These are phyloP conservation scores for Microtus pennsylvanicus DNA, from an alignment of 2,113 vertebrate species.

Conservation along the genomic window DNA sequence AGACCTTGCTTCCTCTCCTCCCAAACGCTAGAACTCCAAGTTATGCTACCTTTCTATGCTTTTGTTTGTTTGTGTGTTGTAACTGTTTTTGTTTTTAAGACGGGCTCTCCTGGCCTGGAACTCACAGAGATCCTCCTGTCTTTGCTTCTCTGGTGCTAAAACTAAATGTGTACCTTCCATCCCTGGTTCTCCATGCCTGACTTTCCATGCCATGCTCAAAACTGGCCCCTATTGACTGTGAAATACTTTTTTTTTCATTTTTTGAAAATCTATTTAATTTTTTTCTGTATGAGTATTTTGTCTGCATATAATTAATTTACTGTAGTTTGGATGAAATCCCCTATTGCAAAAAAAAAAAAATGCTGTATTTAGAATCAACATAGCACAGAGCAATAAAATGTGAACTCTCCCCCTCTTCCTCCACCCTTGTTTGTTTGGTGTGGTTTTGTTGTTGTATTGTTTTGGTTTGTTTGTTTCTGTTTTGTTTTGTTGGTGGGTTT, in stretches of 20 bases:
- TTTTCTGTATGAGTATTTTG: not conserved
- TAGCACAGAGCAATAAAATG: not conserved
- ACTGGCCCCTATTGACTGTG: not conserved
- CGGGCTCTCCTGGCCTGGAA: not conserved
- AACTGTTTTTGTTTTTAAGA: not conserved
- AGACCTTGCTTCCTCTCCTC: not conserved
- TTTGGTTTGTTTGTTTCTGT: not conserved
- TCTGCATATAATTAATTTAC: not conserved
- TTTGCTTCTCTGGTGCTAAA: not conserved
- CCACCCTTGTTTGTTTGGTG: not conserved
- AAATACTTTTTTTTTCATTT: not conserved
- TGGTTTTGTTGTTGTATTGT: not conserved
- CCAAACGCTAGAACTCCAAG: not conserved
- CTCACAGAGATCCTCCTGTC: not conserved
- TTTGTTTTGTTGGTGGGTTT: not conserved
- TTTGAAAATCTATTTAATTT: not conserved
- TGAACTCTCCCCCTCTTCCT: not conserved
- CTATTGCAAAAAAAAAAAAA: not conserved
- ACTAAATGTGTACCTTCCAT: not conserved
- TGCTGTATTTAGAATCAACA: not conserved
- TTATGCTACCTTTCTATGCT: not conserved
- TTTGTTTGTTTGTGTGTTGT: not conserved
- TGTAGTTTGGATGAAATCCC: slow-evolving; percentile 10
- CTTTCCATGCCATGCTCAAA: not conserved
- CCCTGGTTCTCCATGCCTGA: not conserved